Evolutionary conservation across 2,888 invertebrate species (phyloP).

Genomic region (Polyommatus iphigenia): DNA sequence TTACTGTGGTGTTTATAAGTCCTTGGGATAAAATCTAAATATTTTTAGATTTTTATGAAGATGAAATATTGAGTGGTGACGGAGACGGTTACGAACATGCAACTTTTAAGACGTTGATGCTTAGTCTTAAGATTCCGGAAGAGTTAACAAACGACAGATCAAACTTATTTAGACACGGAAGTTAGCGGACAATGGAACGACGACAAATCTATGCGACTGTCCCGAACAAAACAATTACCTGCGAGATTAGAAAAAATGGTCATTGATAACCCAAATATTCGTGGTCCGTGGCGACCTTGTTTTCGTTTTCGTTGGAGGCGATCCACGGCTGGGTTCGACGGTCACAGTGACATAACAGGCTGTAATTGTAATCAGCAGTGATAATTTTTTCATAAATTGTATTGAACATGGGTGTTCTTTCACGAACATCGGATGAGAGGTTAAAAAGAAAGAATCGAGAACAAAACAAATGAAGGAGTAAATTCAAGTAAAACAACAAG

Average conservation of each 20-base stretch:
- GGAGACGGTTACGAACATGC: not conserved
- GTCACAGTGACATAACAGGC: constrained; percentile 51
- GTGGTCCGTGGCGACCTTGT: constrained; percentile 72
- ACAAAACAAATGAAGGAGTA: not conserved
- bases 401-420: too few relatives aligned
- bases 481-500: not conserved
- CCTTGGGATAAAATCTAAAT: not conserved
- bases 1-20: not conserved
- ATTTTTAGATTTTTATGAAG: not conserved
- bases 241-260: constrained; percentile 49
- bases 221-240: constrained; percentile 18
- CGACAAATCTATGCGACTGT: constrained; percentile 24
- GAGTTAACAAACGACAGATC: not conserved
- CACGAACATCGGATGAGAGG: not conserved
- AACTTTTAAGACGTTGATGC: too few relatives aligned
- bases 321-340: constrained; percentile 20
- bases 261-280: constrained; percentile 63
- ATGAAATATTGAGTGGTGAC: not conserved
- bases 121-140: not conserved
- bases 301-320: constrained; percentile 68
- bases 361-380: constrained; percentile 43
- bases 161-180: not conserved
- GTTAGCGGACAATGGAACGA: constrained; percentile 32
- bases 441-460: not conserved
- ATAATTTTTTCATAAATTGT: too few relatives aligned